phyloP scores from a whole-genome alignment of 2,797 vertebrate species.

The Smutsia gigantea region DNA sequence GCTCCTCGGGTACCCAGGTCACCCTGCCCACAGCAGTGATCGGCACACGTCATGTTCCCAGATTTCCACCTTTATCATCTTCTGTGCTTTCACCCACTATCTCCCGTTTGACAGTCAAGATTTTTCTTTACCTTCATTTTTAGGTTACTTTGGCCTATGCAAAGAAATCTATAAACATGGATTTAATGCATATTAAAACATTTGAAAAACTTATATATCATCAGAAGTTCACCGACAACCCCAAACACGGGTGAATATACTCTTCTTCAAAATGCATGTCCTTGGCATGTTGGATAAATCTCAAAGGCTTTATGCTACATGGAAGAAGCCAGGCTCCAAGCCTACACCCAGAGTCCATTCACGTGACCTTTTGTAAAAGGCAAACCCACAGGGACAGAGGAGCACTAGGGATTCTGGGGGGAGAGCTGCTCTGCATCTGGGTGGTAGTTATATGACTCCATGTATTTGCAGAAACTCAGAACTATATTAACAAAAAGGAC shows the following conservation, averaged over 20 bases:
- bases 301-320: neutral
- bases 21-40: neutral
- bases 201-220: neutral
- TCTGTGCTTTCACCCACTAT: rapidly evolving
- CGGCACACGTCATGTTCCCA: rapidly evolving
- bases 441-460: neutral
- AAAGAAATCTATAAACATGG: neutral
- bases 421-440: too few species aligned
- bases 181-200: neutral
- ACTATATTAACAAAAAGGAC: neutral
- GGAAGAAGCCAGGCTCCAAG: neutral
- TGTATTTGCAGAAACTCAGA: neutral
- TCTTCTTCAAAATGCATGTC: neutral
- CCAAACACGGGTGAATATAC: too few species aligned
- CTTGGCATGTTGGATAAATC: neutral
- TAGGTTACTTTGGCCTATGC: neutral
- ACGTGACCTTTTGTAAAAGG: neutral
- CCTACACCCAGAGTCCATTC: neutral
- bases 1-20: neutral
- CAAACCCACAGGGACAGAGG: rapidly evolving
- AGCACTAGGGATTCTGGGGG: neutral
- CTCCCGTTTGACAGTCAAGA: neutral
- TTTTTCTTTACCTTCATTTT: neutral
- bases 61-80: neutral
- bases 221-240: neutral